Evolutionary conservation across 1,140 invertebrate species (phyloP), one percentile per base, ranked within the genome.

Genomic region (Uloborus diversus): DNA sequence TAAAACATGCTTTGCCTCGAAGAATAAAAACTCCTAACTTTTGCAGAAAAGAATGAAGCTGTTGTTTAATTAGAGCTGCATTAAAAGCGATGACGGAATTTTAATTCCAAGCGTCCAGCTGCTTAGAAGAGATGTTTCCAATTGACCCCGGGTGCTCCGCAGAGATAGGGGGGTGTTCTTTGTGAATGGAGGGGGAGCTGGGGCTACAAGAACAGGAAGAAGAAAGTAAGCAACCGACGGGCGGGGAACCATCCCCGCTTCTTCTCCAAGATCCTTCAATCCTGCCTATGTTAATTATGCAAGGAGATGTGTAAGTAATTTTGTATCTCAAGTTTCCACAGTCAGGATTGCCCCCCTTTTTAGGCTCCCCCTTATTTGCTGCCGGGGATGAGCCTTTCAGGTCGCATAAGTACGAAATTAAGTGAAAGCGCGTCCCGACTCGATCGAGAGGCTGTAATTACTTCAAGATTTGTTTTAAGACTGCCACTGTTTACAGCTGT

Each of bases 31-130:
- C 64, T 32, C 51, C 30, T 17, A 75, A 32, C 47, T 35, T 65
- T 42, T 32, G 76, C 49, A 68, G 76, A 69, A 76, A 79, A 79
- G 76, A 79, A 79, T 59, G 33, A 61, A 69, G 64, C 76, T 69
- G 53, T 79, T 79, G 76, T 79, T 79, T 79, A 79, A 79, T 79
- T 79, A 79, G 76, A 79, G 76, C 64, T 61, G 65, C 76, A 79
- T 79, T 79, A 79, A 79, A 79, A 79, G 76, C 76, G 76, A 79
- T 79, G 76, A 79, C 76, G 76, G 76, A 79, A 79, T 79, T 79
- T 79, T 79, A 79, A 79, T 79, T 79, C 76, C 76, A 27, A 25
- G 62, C 51, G 76, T 79, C 76, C 76, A 79, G 51, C 76, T 68
- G 76, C 65, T 69, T 49, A 57, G 61, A 65, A 66, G 73, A 66